A percentile compares a stretch with the other conserved stretches of the same genome.
These are phyloP conservation scores for Zhengitettix transpicula DNA, from an alignment of 2,888 invertebrate species.

Conservation along the genomic window DNA sequence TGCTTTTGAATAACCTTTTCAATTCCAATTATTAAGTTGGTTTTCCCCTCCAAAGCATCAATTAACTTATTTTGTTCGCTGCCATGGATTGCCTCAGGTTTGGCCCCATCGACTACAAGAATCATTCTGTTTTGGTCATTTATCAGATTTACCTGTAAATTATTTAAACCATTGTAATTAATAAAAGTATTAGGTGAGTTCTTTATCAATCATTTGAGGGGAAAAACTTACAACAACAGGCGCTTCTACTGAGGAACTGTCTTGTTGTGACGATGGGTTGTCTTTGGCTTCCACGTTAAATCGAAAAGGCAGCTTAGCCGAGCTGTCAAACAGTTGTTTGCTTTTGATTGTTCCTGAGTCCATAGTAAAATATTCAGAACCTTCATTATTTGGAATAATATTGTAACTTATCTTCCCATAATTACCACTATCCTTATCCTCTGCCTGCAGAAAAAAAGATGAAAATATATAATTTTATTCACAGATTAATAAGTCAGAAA, in stretches of 20 bases:
- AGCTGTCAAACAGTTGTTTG: constrained; percentile 51
- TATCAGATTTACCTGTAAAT: constrained; percentile 53
- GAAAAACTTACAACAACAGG: constrained; percentile 41
- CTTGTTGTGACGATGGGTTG: constrained; percentile 43
- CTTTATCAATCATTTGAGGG: no score
- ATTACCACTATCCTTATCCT: constrained; percentile 70
- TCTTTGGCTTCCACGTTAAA: constrained; percentile 58
- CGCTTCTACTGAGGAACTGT: constrained; percentile 44
- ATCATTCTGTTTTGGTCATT: constrained; percentile 61
- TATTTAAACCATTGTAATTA: background rate
- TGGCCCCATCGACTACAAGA: constrained; percentile 55
- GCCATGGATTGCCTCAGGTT: constrained; percentile 47
- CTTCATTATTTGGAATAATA: constrained; percentile 22
- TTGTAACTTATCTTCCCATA: constrained; percentile 63
- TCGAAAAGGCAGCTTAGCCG: constrained; percentile 53
- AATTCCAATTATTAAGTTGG: constrained; percentile 59
- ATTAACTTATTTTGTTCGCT: constrained; percentile 37
- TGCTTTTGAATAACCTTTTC: constrained; percentile 70
- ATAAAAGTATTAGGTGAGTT: no score
- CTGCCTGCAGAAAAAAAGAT: constrained; percentile 36
- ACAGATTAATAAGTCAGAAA: no score
- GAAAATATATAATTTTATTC: no score
- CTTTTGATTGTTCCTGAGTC: constrained; percentile 67
- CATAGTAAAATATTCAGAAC: constrained; percentile 51
- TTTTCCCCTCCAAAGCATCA: constrained; percentile 49